A percentile compares a stretch with the other conserved stretches of the same genome.
These are phyloP conservation scores for Chloroceryle aenea DNA, from an alignment of 2,113 vertebrate genomes.

Conservation along the genomic window DNA sequence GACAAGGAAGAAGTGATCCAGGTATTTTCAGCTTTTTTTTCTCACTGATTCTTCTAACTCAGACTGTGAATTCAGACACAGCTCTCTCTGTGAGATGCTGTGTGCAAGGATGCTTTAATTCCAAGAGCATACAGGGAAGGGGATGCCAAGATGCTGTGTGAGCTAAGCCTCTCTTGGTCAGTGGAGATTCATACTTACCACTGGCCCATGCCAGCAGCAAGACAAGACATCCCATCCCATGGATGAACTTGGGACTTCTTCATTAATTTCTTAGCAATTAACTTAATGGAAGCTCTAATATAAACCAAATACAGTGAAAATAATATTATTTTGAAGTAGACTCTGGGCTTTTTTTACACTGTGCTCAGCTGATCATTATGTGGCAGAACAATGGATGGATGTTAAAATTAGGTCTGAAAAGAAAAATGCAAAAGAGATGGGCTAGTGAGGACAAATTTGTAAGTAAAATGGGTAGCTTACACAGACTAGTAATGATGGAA, in stretches of 20 bases:
- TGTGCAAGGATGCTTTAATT: neutral
- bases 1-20: neutral
- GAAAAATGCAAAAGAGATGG: slow-evolving; percentile 19
- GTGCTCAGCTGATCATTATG: neutral
- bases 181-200: neutral
- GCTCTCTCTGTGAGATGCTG: neutral
- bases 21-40: neutral
- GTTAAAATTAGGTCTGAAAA: slow-evolving; percentile 36
- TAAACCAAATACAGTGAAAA: neutral
- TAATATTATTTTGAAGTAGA: neutral
- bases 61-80: neutral
- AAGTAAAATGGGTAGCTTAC: slow-evolving; percentile 21
- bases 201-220: neutral
- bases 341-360: neutral
- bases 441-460: slow-evolving; percentile 13
- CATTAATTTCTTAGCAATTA: neutral
- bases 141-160: neutral
- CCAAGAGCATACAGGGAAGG: neutral
- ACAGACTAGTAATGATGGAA: slow-evolving; percentile 21
- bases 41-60: neutral
- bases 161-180: neutral
- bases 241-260: neutral
- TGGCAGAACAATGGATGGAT: slow-evolving; percentile 9
- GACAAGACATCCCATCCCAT: neutral
- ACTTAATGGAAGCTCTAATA: neutral